phyloP scores from a whole-genome alignment of 2,797 vertebrate species.

The Galago senegalensis region DNA sequence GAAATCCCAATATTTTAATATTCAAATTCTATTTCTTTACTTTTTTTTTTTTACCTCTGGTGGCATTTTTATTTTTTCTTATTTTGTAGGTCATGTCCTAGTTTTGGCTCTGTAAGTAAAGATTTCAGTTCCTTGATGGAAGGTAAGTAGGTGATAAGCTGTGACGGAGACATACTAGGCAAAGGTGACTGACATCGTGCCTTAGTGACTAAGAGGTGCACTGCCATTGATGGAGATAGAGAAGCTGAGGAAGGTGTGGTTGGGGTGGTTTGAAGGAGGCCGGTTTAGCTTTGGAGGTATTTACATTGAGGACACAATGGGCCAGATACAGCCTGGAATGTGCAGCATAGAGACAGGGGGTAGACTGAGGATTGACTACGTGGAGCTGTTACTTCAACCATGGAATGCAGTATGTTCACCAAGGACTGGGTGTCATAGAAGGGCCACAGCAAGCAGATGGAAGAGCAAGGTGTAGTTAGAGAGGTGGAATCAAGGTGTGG shows the following conservation, averaged over 20 bases:
- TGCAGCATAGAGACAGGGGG: neutral
- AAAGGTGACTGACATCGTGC: neutral
- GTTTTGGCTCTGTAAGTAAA: constrained; percentile 18
- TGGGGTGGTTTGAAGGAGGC: neutral
- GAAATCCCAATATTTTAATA: neutral
- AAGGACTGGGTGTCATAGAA: neutral
- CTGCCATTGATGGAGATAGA: neutral
- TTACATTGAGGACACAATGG: neutral
- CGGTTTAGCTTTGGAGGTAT: neutral
- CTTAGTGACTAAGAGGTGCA: neutral
- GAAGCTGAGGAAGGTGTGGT: neutral
- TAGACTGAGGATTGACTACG: neutral
- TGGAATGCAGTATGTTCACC: neutral
- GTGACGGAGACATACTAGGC: neutral
- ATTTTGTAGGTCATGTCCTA: neutral
- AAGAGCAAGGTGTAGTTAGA: constrained; percentile 34
- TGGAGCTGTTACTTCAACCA: neutral
- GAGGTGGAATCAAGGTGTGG: neutral
- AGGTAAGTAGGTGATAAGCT: too few relatives aligned
- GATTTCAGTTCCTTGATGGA: neutral
- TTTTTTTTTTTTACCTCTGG: neutral
- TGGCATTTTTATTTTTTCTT: neutral
- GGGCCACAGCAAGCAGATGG: neutral
- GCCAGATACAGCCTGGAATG: neutral
- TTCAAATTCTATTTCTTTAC: constrained; percentile 17